phyloP scores from a whole-genome alignment of 2,797 vertebrate species.

The Vipera ursinii region DNA sequence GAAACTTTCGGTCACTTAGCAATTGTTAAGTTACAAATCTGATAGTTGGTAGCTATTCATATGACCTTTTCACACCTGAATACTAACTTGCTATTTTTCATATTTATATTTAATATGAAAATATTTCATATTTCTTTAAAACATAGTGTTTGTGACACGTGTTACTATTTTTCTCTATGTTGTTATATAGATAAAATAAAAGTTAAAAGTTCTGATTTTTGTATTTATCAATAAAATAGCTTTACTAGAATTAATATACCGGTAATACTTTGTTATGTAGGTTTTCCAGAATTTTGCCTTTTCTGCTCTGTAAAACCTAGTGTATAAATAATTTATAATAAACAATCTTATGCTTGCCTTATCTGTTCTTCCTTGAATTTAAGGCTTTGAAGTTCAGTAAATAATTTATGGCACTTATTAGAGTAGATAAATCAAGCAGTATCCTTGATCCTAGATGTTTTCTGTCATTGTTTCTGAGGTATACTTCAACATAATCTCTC shows the following conservation, averaged over 20 bases:
- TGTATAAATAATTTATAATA: constrained; percentile 74
- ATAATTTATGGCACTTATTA: constrained; percentile 75
- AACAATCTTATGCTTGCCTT: constrained; percentile 67
- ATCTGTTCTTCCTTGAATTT: constrained; percentile 64
- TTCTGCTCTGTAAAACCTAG: constrained; percentile 65
- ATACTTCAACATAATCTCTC: constrained; percentile 57
- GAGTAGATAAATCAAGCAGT: constrained; percentile 67
- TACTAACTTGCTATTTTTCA: constrained; percentile 42
- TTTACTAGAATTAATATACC: constrained; percentile 56
- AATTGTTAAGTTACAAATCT: constrained; percentile 42
- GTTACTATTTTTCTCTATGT: constrained; percentile 14
- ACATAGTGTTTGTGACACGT: not conserved
- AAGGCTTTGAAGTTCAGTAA: constrained; percentile 74
- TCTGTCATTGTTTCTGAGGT: constrained; percentile 63
- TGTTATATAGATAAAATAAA: constrained; percentile 38
- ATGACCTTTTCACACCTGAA: not conserved
- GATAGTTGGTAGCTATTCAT: no score
- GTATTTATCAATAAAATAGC: constrained; percentile 32
- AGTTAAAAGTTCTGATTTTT: constrained; percentile 45
- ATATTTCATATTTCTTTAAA: constrained; percentile 1
- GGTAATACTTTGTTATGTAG: constrained; percentile 61
- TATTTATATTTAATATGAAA: constrained; percentile 17
- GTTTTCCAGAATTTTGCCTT: constrained; percentile 60
- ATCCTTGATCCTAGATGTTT: constrained; percentile 63
- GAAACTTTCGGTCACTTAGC: constrained; percentile 33